Evolutionary conservation across 2,888 invertebrate species (phyloP), one percentile per base, ranked within the genome.

Genomic region (Cheilosia vulpina): DNA sequence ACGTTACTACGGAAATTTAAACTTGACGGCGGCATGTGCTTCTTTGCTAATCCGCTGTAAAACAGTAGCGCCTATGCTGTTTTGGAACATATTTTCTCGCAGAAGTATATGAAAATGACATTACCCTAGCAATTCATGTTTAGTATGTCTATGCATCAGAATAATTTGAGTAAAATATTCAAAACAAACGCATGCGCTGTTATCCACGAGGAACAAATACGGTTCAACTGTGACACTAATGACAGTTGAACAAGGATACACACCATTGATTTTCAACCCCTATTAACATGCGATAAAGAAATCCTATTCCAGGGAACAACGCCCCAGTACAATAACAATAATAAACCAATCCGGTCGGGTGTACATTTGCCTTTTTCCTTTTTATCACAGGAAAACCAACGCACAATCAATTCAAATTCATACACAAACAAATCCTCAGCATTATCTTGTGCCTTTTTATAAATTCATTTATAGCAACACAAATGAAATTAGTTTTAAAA

Each of bases 271-370:
- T 77, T 76, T 77, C 77, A 71, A 43, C 71, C 77, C 82, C 63
- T 71, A 66, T 60, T 60, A 38, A 47, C 47, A 73, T 13, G 34
- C 50, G 50, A 60, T 43, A 69, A 21, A 71, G 52, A 52, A 71
- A 75, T 53, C 53, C 60, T 65, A 27, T 38, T 45, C 11, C 52
- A 77, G 58, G 13, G 55, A 77, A 82, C 82, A 82, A 82, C 82
- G 82, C 82, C 82, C 82, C 82, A 82, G 82, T 82, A 71, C 77
- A 82, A 82, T 82, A 82, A 82, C 82, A 82, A 82, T 77, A 82
- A 82, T 82, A 82, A 82, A 82, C 63, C 66, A 71, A 60, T 77
- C 47, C 71, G 69, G 82, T 82, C 71, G 82, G 71, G 63, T 71
- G 53, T 55, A 68, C 52, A 53, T 68, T 73, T 19, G 57, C 31